Evolutionary conservation across 2,113 vertebrate genomes (phyloP), one percentile per base, ranked within the genome.

Genomic region (Solea solea): DNA sequence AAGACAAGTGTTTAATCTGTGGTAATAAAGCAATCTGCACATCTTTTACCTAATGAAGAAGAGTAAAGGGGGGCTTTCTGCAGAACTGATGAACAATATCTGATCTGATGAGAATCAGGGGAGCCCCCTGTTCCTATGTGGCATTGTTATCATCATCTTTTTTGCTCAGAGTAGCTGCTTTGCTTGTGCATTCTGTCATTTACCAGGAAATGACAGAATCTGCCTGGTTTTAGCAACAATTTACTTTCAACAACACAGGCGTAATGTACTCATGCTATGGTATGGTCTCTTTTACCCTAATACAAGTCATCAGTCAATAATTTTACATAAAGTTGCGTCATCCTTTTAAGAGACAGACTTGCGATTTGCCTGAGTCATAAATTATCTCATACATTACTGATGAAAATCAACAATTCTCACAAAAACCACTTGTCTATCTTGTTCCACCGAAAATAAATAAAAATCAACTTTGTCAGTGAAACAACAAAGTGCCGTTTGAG

Each of bases 401-500:
- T 34, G 34, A 34, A 34, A 4, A 34, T 34, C 34, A 34, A 34
- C 34, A 34, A 4, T 34, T 34, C 34, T 34, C 34, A 34, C 34
- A 34, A 34, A 34, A 21, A 21, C 21, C 21, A 21, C 21, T 6
- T 34, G 34, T 34, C 34, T 34, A 6, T 6, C 34, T 34, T 34
- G 34, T 34, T 34, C 5, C 34, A 34, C 34, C 5, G 34, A 34
- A 34, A 34, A 21, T 21, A 3, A 34, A 6, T 34, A 3, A 34
- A 34, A 34, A 34, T 34, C 34, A 34, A 34, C 34, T 34, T 34
- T 34, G 3, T 34, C 34, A 4, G 34, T 6, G 34, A 70, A 57
- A 40, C 39, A 64, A 63, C 50, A 67, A 61, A 67, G 41, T 45
- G 8, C 62, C 39, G 39, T 82, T 66, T 58, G 48, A 66, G 16